A percentile compares a stretch with the other conserved stretches of the same genome.
phyloP scores from a whole-genome alignment of 2,888 invertebrate species.

The Hoplodrina blanda region DNA sequence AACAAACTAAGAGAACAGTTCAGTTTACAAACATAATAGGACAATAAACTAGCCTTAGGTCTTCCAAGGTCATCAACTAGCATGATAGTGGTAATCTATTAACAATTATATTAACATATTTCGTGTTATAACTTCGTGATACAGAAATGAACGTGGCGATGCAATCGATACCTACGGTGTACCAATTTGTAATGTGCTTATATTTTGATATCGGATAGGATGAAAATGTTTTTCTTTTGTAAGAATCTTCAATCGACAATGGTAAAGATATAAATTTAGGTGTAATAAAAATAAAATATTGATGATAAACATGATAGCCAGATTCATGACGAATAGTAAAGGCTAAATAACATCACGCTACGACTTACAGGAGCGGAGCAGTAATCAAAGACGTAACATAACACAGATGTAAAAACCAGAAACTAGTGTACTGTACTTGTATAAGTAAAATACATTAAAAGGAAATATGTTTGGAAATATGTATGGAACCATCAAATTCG shows the following conservation, averaged over 20 bases:
- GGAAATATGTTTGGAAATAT: too few species aligned
- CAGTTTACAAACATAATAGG: neutral
- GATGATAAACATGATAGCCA: too few species aligned
- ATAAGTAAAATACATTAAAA: too few species aligned
- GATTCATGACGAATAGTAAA: too few species aligned
- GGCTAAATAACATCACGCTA: too few species aligned
- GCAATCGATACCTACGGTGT: constrained; percentile 47
- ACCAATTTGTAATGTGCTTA: constrained; percentile 22
- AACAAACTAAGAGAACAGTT: too few species aligned
- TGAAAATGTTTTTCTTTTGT: neutral
- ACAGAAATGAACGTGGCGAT: constrained; percentile 47
- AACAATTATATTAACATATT: constrained; percentile 59
- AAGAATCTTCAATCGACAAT: neutral
- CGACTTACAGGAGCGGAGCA: too few species aligned
- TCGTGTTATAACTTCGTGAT: constrained; percentile 60
- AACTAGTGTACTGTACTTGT: too few species aligned
- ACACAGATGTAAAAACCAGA: too few species aligned
- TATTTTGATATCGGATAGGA: constrained; percentile 24
- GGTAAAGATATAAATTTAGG: neutral
- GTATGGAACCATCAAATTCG: too few species aligned
- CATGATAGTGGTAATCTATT: constrained; percentile 44
- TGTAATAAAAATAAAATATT: too few species aligned
- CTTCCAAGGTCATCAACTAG: constrained; percentile 48
- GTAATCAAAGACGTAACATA: too few species aligned
- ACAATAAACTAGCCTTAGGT: neutral